Conservation (phyloP, 2,113 vertebrate genomes). For the Catagonus wagneri region DNA sequence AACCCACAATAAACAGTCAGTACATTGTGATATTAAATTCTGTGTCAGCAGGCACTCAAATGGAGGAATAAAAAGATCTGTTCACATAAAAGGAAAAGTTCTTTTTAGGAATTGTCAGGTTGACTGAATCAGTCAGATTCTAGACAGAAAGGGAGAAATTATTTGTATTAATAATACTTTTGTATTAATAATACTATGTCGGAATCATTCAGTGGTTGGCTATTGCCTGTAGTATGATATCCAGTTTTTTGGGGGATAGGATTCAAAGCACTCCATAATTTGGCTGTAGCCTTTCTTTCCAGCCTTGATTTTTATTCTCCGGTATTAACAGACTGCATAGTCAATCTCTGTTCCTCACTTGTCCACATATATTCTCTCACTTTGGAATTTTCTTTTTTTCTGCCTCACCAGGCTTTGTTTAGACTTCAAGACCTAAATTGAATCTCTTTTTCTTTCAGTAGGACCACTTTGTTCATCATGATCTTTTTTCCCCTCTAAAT, state of each 20-base stretch:
- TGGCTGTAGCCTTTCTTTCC: background rate
- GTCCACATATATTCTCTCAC: slow-evolving; percentile 7
- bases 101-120: slow-evolving; percentile 35
- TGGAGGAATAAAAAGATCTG: background rate
- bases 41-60: background rate
- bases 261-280: slow-evolving; percentile 12
- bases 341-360: slow-evolving; percentile 14
- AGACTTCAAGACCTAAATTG: background rate
- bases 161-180: slow-evolving; percentile 4
- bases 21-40: slow-evolving; percentile 26
- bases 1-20: background rate
- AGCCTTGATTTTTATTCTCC: slow-evolving; percentile 11
- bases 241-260: background rate
- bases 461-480: background rate
- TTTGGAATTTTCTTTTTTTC: slow-evolving; percentile 37
- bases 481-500: background rate
- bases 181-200: background rate
- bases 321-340: slow-evolving; percentile 36
- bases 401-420: background rate
- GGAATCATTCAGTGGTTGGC: slow-evolving; percentile 36
- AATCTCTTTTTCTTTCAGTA: background rate
- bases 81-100: background rate
- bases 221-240: background rate
- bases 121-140: slow-evolving; percentile 16
- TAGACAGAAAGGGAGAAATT: slow-evolving; percentile 35